Evolutionary conservation across 2,113 vertebrate genomes (phyloP).

Genomic region (Seriola rivoliana): DNA sequence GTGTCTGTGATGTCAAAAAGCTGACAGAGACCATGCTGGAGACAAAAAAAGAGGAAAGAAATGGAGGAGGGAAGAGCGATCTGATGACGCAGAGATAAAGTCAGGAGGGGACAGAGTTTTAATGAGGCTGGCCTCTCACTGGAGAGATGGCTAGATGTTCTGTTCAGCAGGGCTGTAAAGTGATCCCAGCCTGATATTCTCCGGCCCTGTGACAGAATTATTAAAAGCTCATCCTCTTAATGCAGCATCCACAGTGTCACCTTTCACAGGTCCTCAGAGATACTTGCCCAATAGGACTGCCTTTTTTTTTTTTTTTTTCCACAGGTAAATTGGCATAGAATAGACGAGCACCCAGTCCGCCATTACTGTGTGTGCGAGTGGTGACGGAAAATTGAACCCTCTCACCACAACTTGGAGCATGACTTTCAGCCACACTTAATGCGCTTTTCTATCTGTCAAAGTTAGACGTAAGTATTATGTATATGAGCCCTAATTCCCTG

Average conservation of each 20-base stretch:
- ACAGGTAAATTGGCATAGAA: constrained; percentile 59
- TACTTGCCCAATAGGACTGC: constrained; percentile 48
- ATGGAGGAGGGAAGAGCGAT: constrained; percentile 51
- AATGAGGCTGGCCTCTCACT: constrained; percentile 65
- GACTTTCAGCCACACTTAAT: constrained; percentile 62
- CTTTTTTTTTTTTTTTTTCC: constrained; percentile 29
- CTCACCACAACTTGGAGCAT: constrained; percentile 40
- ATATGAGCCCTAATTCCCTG: constrained; percentile 77
- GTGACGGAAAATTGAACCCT: constrained; percentile 53
- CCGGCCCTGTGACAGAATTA: constrained; percentile 80
- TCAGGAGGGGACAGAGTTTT: constrained; percentile 69
- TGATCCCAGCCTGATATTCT: constrained; percentile 79
- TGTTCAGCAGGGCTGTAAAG: constrained; percentile 73
- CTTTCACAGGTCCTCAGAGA: constrained; percentile 74
- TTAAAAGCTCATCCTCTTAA: constrained; percentile 85
- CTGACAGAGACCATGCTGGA: constrained; percentile 36
- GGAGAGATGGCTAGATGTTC: constrained; percentile 60
- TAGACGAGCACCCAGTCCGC: constrained; percentile 18
- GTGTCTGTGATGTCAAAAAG: constrained; percentile 55
- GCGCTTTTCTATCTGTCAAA: constrained; percentile 73
- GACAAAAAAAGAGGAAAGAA: constrained; percentile 18
- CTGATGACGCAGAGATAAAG: constrained; percentile 76
- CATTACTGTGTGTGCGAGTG: constrained; percentile 12
- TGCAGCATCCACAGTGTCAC: constrained; percentile 77
- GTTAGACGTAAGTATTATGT: constrained; percentile 72